Evolutionary conservation across 2,888 invertebrate genomes (phyloP), one percentile per base, ranked within the genome.

Genomic region (Mythimna loreyi): DNA sequence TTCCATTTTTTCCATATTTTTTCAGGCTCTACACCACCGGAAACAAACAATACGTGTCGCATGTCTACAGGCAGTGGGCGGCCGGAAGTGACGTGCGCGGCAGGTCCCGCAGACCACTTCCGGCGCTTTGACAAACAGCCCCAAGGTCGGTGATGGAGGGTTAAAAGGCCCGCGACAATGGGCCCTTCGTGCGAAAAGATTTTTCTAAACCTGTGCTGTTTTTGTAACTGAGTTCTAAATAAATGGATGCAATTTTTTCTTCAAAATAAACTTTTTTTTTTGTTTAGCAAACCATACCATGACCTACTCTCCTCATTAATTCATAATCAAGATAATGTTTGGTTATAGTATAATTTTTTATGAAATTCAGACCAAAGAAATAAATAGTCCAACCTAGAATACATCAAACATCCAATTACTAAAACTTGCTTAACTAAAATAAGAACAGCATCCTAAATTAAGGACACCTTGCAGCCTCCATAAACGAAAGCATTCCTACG

Each of bases 71-170:
- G 77, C 82, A 68, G 83, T 85, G 84, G 78, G 85, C 80, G 81
- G 75, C 68, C 89, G 92, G 90, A 92, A 88, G 89, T 87, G 86
- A 86, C 89, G 89, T 86, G 82, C 80, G 84, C 85, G 81, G 73
- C 78, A 83, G 86, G 86, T 85, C 83, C 85, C 87, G 75, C 85
- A 79, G 85, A 86, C 92, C 91, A 86, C 91, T 89, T 93, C 93
- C 93, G 91, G 80, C 85, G 86, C 89, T 90, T 90, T 92, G 91
- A 91, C 92, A 92, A 93, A 92, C 91, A 86, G 86, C 89, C 87
- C 80, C 83, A 84, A 79, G 73, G 77, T 81, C 77, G 79, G 70
- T 71, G 75, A 75, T 75, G 73, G 87, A 87, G 88, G 89, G 88
- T 86, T 87, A 84, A 72, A 64, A 72, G 75, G 64, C 30, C 71